These are phyloP conservation scores for Diaprepes abbreviatus DNA, from an alignment of 2,888 invertebrate genomes.

Conservation along the genomic window DNA sequence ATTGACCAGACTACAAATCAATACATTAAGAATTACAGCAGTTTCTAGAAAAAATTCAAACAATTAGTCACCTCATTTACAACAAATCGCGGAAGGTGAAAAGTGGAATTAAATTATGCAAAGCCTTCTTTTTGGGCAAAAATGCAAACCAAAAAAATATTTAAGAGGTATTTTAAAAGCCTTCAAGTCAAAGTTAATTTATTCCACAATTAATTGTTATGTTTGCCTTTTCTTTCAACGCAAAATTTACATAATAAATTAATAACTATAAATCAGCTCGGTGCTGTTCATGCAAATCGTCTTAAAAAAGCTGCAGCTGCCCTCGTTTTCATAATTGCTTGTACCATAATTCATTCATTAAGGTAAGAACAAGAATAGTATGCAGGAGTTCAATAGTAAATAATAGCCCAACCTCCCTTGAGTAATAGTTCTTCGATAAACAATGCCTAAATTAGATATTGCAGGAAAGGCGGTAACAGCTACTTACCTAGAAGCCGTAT, in stretches of 20 bases:
- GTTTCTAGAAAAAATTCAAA: too few species aligned
- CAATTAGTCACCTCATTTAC: too few species aligned
- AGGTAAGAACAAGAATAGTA: constrained; percentile 26
- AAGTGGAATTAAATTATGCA: too few species aligned
- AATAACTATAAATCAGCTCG: constrained; percentile 37
- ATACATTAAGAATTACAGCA: too few species aligned
- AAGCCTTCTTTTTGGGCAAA: too few species aligned
- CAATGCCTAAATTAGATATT: constrained; percentile 10
- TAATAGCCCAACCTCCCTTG: constrained; percentile 17
- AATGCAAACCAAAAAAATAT: too few species aligned
- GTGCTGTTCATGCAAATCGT: constrained; percentile 30
- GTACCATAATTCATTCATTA: constrained; percentile 36
- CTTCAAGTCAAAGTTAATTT: too few species aligned
- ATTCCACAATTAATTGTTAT: constrained; percentile 8
- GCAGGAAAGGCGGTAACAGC: constrained; percentile 12
- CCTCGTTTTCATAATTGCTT: constrained; percentile 36
- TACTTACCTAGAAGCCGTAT: constrained; percentile 12
- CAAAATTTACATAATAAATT: constrained; percentile 30
- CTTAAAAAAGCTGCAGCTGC: constrained; percentile 30
- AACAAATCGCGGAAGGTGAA: too few species aligned
- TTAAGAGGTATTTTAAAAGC: too few species aligned
- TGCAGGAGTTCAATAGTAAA: constrained; percentile 20
- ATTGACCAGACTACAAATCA: too few species aligned
- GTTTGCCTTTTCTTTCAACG: constrained; percentile 24
- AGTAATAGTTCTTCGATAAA: constrained; percentile 21